Evolutionary conservation across 2,888 invertebrate genomes (phyloP).

Genomic region (Isoperla grammatica): DNA sequence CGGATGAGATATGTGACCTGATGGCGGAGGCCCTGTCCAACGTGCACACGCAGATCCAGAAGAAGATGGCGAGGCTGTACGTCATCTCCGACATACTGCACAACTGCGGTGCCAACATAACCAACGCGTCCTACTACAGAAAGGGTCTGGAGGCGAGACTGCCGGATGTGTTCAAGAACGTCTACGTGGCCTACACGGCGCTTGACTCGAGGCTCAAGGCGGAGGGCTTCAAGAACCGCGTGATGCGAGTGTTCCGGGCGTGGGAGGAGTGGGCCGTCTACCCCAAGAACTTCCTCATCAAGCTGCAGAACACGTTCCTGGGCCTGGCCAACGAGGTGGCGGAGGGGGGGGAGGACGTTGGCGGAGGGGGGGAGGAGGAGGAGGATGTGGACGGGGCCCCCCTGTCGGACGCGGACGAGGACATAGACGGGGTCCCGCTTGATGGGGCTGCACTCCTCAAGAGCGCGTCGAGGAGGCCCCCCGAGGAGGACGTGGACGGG

Average conservation of each 20-base stretch:
- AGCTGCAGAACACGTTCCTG: conserved; percentile 83
- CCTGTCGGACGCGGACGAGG: conserved; percentile 49
- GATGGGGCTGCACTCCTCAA: conserved; percentile 79
- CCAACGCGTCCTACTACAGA: conserved; percentile 90
- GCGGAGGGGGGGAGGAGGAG: too few species aligned
- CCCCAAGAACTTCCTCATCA: conserved; percentile 84
- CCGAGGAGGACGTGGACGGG: conserved; percentile 64
- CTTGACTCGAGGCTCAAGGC: conserved; percentile 84
- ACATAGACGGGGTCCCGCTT: conserved; percentile 59
- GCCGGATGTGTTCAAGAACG: conserved; percentile 66
- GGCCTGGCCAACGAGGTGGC: conserved; percentile 51
- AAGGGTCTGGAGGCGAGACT: conserved; percentile 80
- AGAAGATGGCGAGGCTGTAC: conserved; percentile 90
- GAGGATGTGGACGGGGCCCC: conserved; percentile 67
- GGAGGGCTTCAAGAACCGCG: conserved; percentile 91
- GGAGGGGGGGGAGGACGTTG: conserved; percentile 2
- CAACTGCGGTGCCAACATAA: conserved; percentile 93
- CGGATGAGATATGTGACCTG: conserved; percentile 92
- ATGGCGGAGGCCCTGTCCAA: conserved; percentile 81
- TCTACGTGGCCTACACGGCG: conserved; percentile 64
- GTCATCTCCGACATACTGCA: conserved; percentile 94
- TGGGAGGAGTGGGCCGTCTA: conserved; percentile 99
- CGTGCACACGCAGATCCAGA: conserved; percentile 68
- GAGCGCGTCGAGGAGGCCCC: conserved; percentile 56
- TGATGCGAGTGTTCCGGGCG: conserved; percentile 83